A percentile compares a stretch with the other conserved stretches of the same genome.
phyloP scores from a whole-genome alignment of 1,140 invertebrate genomes.

The Scaptodrosophila lebanonensis region DNA sequence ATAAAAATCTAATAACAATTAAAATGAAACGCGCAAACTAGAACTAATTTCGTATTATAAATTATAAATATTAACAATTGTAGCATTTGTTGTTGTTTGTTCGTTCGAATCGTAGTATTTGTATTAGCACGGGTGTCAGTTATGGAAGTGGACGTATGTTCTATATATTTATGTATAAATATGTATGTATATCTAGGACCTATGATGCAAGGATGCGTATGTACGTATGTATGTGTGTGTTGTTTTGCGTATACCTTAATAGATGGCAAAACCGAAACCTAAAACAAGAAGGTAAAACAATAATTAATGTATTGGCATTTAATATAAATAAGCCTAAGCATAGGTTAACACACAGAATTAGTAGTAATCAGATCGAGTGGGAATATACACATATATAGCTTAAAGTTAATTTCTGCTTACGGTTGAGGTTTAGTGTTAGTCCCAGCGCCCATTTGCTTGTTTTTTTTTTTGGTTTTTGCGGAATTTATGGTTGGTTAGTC shows the following conservation, averaged over 20 bases:
- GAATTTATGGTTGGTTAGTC: constrained; percentile 22
- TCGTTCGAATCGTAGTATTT: too few species aligned
- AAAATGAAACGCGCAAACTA: constrained; percentile 10
- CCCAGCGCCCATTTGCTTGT: too few species aligned
- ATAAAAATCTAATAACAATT: constrained; percentile 65
- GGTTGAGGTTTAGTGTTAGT: constrained; percentile 18
- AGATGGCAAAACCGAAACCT: constrained; percentile 59
- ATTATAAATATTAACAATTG: constrained; percentile 44
- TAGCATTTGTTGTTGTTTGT: constrained; percentile 21
- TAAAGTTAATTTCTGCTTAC: constrained; percentile 13
- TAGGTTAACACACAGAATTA: too few species aligned
- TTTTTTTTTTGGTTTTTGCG: constrained; percentile 14
- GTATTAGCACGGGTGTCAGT: not conserved
- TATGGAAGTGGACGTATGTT: constrained; percentile 30
- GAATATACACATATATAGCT: too few species aligned
- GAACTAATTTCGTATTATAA: constrained; percentile 10
- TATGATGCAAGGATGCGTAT: constrained; percentile 9
- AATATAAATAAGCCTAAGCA: constrained; percentile 5
- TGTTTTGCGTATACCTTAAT: constrained; percentile 39
- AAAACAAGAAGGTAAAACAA: constrained; percentile 45
- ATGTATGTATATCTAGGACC: constrained; percentile 10
- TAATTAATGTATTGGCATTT: constrained; percentile 21
- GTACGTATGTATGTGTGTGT: constrained; percentile 19
- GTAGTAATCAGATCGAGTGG: too few species aligned
- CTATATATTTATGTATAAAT: constrained; percentile 28